These are phyloP conservation scores for Columba livia DNA, from an alignment of 2,113 vertebrate genomes.

Conservation along the genomic window DNA sequence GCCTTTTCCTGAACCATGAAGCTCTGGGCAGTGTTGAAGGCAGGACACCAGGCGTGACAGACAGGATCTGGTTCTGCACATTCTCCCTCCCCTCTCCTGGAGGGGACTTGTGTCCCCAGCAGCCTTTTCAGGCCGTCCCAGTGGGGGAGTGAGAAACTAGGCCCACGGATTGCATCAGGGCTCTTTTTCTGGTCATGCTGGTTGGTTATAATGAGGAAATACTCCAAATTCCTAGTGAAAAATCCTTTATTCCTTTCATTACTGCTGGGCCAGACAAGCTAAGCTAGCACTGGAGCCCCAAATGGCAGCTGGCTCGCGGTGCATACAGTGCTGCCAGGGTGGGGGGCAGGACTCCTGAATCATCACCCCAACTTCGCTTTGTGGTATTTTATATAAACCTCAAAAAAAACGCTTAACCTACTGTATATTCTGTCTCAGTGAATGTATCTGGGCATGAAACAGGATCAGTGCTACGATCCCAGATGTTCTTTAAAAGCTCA, in stretches of 20 bases:
- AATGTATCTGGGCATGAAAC: not conserved
- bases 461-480: not conserved
- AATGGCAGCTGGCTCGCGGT: not conserved
- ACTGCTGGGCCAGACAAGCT: constrained; percentile 26
- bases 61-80: not conserved
- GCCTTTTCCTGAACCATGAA: constrained; percentile 9
- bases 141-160: constrained; percentile 23
- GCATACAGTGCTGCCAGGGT: not conserved
- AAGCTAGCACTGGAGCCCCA: not conserved
- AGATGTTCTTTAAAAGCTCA: not conserved
- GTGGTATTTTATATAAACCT: not conserved
- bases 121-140: constrained; percentile 8
- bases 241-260: constrained; percentile 46
- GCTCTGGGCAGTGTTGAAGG: constrained; percentile 9
- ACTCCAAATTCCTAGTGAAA: constrained; percentile 44
- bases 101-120: not conserved
- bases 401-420: not conserved
- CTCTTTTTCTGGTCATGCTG: constrained; percentile 35
- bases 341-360: not conserved
- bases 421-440: not conserved
- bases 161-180: not conserved
- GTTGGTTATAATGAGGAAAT: constrained; percentile 62
- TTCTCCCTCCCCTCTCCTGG: not conserved
- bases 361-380: not conserved
- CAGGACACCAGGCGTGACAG: not conserved